Evolutionary conservation across 2,888 invertebrate genomes (phyloP).

Genomic region (Trichacis sp.): DNA sequence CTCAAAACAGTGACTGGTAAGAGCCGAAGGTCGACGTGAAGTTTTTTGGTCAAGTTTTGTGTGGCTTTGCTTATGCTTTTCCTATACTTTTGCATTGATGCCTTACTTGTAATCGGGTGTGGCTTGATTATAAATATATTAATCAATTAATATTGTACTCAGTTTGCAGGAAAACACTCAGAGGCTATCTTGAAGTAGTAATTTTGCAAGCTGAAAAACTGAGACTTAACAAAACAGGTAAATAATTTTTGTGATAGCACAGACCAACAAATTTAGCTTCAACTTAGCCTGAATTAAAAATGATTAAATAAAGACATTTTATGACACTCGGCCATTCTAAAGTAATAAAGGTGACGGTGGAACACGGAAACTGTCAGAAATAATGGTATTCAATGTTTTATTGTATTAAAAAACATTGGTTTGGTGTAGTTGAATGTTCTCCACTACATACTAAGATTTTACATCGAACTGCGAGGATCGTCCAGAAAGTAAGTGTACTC

Average conservation of each 20-base stretch:
- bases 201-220: conserved; percentile 67
- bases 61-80: conserved; percentile 14
- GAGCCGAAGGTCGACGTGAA: conserved; percentile 28
- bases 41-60: conserved; percentile 2
- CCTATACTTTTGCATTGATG: neutral
- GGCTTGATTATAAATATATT: neutral
- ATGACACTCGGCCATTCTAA: too few species aligned
- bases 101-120: neutral
- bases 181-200: conserved; percentile 65
- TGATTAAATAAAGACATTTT: too few species aligned
- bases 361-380: too few species aligned
- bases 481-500: too few species aligned
- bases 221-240: conserved; percentile 56
- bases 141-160: conserved; percentile 32
- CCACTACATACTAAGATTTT: too few species aligned
- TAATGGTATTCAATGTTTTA: too few species aligned
- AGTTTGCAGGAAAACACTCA: conserved; percentile 67
- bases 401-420: too few species aligned
- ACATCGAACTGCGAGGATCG: too few species aligned
- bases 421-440: too few species aligned
- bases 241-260: conserved; percentile 12
- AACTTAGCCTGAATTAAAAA: too few species aligned
- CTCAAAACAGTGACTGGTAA: conserved; percentile 63
- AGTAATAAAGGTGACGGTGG: too few species aligned
- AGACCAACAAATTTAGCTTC: neutral